phyloP scores from a whole-genome alignment of 2,113 vertebrate species.

The Aegypius monachus region DNA sequence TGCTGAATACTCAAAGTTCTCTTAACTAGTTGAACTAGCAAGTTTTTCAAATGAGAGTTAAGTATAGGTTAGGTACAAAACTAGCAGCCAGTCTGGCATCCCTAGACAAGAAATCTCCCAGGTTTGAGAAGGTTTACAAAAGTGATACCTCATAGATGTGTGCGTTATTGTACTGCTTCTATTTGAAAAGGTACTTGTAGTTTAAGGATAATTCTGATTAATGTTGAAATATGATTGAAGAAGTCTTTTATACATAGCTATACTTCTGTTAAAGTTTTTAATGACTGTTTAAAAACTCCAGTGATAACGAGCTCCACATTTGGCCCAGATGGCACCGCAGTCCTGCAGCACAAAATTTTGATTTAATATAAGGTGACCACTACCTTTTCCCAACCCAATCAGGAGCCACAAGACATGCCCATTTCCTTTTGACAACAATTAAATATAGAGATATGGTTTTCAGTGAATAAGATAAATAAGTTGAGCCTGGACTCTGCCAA shows the following conservation, averaged over 20 bases:
- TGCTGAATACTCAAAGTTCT: neutral
- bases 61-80: neutral
- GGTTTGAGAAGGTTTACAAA: neutral
- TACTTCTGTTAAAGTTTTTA: neutral
- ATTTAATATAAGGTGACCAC: neutral
- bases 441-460: neutral
- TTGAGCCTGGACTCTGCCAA: neutral
- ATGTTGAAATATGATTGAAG: neutral
- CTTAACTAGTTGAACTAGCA: neutral
- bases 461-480: neutral
- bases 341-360: neutral
- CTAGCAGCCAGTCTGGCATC: neutral
- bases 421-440: neutral
- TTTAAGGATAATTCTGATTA: neutral
- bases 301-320: rapidly evolving
- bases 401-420: neutral
- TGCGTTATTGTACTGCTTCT: neutral
- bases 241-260: neutral
- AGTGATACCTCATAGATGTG: neutral
- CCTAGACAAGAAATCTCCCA: neutral
- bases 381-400: neutral
- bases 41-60: neutral
- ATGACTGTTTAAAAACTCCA: neutral
- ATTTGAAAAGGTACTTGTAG: neutral
- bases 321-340: neutral